Percentiles rank a stretch among this genome's conserved stretches.
Conservation (phyloP, 2,797 vertebrate species). For the Mallotus villosus region DNA sequence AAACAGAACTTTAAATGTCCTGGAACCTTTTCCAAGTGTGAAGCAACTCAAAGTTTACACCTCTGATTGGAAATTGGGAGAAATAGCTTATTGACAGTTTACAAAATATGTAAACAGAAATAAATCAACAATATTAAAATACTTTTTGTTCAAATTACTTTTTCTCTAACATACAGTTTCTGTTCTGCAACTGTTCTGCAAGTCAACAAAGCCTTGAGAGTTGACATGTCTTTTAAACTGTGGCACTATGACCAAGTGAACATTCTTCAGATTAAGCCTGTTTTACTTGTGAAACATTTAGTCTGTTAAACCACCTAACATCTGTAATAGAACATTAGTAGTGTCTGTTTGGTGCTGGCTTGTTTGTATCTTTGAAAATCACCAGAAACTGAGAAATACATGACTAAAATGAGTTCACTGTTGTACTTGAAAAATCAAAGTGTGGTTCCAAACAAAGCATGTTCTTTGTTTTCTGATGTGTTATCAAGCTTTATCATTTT, state of each 20-base stretch:
- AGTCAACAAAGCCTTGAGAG: neutral
- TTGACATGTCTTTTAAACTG: neutral
- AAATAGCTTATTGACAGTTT: conserved; percentile 9
- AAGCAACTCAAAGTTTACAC: conserved; percentile 40
- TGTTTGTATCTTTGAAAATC: conserved; percentile 17
- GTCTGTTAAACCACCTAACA: conserved; percentile 2
- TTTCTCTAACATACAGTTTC: neutral
- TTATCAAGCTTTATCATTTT: conserved; percentile 48
- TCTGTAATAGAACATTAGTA: conserved; percentile 9
- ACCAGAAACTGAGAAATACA: conserved; percentile 52
- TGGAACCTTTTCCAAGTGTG: conserved; percentile 37
- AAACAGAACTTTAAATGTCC: conserved; percentile 37
- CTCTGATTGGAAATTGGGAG: conserved; percentile 10
- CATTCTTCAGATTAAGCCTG: neutral
- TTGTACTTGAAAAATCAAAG: conserved; percentile 61
- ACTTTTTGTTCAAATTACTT: neutral
- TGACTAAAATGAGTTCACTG: conserved; percentile 36
- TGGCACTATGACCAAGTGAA: neutral
- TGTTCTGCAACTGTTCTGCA: neutral
- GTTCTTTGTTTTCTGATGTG: conserved; percentile 53
- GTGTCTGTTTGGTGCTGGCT: conserved; percentile 1
- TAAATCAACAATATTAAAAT: neutral
- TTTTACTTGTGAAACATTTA: neutral
- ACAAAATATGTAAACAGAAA: conserved; percentile 7
- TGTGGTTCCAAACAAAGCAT: conserved; percentile 70